phyloP scores from a whole-genome alignment of 1,140 invertebrate genomes.

The Helicoverpa armigera region DNA sequence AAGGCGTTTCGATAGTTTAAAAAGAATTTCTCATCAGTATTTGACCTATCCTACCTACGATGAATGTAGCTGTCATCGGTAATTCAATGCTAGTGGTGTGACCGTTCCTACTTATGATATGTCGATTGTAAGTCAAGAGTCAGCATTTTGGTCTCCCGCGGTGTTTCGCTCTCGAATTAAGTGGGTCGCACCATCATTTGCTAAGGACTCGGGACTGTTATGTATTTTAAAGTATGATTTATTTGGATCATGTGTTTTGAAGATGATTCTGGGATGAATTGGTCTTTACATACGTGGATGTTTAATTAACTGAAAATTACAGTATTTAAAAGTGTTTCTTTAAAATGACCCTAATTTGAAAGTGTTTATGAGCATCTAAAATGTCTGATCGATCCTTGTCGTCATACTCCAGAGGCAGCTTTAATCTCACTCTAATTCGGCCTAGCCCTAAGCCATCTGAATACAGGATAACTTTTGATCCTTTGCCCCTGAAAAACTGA shows the following conservation, averaged over 20 bases:
- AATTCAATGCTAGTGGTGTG: conserved; percentile 9
- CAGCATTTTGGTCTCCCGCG: conserved; percentile 6
- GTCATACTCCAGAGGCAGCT: too few species aligned
- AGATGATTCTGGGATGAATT: neutral
- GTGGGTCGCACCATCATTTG: neutral
- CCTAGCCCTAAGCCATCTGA: too few species aligned
- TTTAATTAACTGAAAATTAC: too few species aligned
- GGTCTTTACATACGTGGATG: neutral
- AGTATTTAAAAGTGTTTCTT: too few species aligned
- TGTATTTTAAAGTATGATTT: conserved; percentile 6
- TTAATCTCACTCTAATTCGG: too few species aligned
- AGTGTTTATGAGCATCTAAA: too few species aligned
- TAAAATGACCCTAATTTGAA: too few species aligned
- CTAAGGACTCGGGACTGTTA: neutral
- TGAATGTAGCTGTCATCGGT: neutral
- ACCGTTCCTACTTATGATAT: neutral
- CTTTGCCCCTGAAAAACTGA: too few species aligned
- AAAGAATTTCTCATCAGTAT: conserved; percentile 5
- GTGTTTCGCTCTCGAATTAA: neutral
- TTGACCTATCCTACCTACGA: neutral
- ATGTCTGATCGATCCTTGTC: too few species aligned
- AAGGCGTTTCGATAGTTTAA: neutral
- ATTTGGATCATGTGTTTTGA: neutral
- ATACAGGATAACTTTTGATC: too few species aligned
- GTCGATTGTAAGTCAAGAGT: neutral